These are phyloP conservation scores for Iguana delicatissima DNA, from an alignment of 2,797 vertebrate species.

Conservation along the genomic window DNA sequence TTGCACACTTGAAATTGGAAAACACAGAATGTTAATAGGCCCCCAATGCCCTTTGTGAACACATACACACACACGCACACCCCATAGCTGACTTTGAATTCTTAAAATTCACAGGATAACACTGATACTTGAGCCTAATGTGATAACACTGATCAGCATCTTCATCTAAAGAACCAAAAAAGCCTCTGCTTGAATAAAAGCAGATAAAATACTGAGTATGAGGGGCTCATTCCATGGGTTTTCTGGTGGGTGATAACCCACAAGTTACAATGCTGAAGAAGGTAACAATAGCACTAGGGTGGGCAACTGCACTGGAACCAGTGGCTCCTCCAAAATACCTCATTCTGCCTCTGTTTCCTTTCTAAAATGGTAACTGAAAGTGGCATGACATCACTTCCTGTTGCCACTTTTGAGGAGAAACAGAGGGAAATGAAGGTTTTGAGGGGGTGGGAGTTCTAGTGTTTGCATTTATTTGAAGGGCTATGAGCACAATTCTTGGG, in stretches of 20 bases:
- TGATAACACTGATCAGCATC: not conserved
- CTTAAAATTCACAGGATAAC: not conserved
- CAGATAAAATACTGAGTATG: not conserved
- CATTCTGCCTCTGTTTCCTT: too few relatives aligned
- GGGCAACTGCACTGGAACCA: too few relatives aligned
- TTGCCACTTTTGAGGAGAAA: too few relatives aligned
- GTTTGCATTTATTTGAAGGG: too few relatives aligned
- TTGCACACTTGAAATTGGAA: not conserved
- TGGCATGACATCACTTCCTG: too few relatives aligned
- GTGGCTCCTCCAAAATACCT: too few relatives aligned
- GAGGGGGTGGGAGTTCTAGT: too few relatives aligned
- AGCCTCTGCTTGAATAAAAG: not conserved
- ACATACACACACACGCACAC: not conserved
- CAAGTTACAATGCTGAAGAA: not conserved
- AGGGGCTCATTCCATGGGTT: not conserved
- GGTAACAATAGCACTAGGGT: too few relatives aligned
- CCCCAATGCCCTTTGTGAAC: not conserved
- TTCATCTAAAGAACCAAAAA: not conserved
- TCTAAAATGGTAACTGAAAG: too few relatives aligned
- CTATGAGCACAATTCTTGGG: too few relatives aligned
- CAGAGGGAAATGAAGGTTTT: too few relatives aligned
- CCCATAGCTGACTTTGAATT: not conserved
- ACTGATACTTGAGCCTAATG: not conserved
- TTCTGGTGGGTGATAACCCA: not conserved
- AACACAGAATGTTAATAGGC: not conserved